Evolutionary conservation across 1,140 invertebrate genomes (phyloP), one percentile per base, ranked within the genome.

Genomic region (Achroia grisella): DNA sequence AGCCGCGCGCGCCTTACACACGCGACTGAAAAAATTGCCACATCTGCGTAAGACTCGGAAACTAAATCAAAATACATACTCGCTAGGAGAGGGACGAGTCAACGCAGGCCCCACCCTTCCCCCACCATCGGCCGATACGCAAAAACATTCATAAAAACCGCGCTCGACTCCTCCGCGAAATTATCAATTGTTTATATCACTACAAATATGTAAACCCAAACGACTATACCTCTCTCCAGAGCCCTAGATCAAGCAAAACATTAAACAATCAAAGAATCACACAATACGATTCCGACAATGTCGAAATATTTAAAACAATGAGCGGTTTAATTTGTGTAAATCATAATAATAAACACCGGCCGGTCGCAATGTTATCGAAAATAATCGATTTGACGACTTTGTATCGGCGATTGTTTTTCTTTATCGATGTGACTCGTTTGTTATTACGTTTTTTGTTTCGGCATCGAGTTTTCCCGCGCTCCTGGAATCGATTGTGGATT

Each of bases 51-150:
- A 80, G 74, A 75, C 62, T 81, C 57, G 68, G 74, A 81, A 82
- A 84, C 80, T 84, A 84, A 84, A 82, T 84, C 80, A 84, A 84
- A 84, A 84, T 84, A 84, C 75, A 84, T 84, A 84, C 75, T 68
- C 67, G 74, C 75, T 78, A 77, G 76, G 61, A 81, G 80, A 81
- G 77, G 80, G 80, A 80, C 80, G 80, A 77, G 69, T 75, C 80
- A 65, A 36, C 58, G 17, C 48, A 77, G 68, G 80, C 80, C 71
- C 80, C 80, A 78, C 80, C 80, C 72, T 77, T 63, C 71, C 73
- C 80, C 80, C 78, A 72, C 80, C 62, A 68, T 48, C 23, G 48
- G 52, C 54, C 67, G 49, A 63, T 55, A 76, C 76, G 77, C 75
- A 84, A 84, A 84, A 84, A 84, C 80, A 80, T 79, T 78, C 76